Conservation (phyloP, 2,888 invertebrate species). For the Nezara viridula region DNA sequence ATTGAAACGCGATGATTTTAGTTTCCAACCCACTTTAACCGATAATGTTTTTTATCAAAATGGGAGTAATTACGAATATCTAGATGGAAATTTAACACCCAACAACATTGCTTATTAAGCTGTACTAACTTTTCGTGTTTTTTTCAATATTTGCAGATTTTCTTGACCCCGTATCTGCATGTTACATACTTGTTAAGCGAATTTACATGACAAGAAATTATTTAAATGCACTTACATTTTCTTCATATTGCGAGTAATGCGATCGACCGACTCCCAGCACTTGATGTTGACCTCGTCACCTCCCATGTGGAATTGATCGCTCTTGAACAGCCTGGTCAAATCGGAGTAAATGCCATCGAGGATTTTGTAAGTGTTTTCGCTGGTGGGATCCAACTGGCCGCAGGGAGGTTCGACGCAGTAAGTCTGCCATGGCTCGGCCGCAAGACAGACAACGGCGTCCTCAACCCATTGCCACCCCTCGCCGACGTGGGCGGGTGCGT, state of each 20-base stretch:
- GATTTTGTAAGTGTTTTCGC: slow-evolving; percentile 78
- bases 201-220: too few species aligned
- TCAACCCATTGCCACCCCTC: slow-evolving; percentile 83
- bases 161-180: too few species aligned
- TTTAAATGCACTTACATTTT: slow-evolving; percentile 61
- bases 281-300: slow-evolving; percentile 75
- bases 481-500: slow-evolving; percentile 85
- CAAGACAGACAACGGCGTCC: slow-evolving; percentile 78
- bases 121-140: too few species aligned
- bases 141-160: too few species aligned
- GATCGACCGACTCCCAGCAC: slow-evolving; percentile 83
- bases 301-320: slow-evolving; percentile 81
- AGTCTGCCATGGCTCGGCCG: slow-evolving; percentile 74
- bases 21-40: too few species aligned
- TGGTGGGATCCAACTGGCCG: slow-evolving; percentile 85
- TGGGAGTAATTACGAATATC: too few species aligned
- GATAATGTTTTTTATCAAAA: too few species aligned
- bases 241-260: slow-evolving; percentile 79
- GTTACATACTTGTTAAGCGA: too few species aligned
- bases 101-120: too few species aligned
- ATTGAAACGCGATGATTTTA: too few species aligned
- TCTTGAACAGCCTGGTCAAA: slow-evolving; percentile 65
- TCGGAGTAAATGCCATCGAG: slow-evolving; percentile 76
- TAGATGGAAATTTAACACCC: too few species aligned
- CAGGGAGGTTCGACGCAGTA: slow-evolving; percentile 87